Base-by-base conservation (phyloP, 2,113 vertebrate species). In the Perccottus glenii region DNA sequence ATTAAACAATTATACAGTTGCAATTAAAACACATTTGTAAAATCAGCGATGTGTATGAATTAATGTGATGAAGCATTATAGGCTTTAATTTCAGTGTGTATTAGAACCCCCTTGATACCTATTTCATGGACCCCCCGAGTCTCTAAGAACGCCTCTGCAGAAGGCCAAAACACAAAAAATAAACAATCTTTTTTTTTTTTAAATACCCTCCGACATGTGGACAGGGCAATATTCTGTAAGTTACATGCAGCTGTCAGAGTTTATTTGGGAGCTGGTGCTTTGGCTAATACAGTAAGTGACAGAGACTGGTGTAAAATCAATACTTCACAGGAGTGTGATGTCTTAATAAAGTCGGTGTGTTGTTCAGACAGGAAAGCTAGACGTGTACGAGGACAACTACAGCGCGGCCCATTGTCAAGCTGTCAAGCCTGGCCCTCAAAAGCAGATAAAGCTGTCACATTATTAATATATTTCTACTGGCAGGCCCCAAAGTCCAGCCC, bases 401-500 rank as follows among this genome's bases (percentile, higher is more conserved):
- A 90, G 90, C 90, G 78, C 73, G 44, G 79, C 75, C 88, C 83
- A 92, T 94, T 94, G 92, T 93, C 85, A 60, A 88, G 81, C 92
- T 93, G 92, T 93, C 93, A 94, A 82, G 85, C 61, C 75, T 71
- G 70, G 84, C 78, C 83, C 90, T 93, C 90, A 93, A 91, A 91
- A 91, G 92, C 91, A 92, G 92, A 94, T 94, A 91, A 93, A 94
- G 93, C 90, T 92, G 88, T 94, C 93, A 94, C 86, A 93, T 94
- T 94, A 93, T 94, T 93, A 90, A 94, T 92, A 92, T 92, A 91
- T 92, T 91, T 92, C 88, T 92, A 90, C 89, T 90, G 90, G 91
- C 91, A 90, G 87, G 77, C 81, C 77, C 82, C 76, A 64, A 27
- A 75, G 78, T 84, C 85, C 84, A 80, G 78, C 79, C 81, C 80